Conservation (phyloP, 2,797 vertebrate genomes). For the Sebastes alutus region DNA sequence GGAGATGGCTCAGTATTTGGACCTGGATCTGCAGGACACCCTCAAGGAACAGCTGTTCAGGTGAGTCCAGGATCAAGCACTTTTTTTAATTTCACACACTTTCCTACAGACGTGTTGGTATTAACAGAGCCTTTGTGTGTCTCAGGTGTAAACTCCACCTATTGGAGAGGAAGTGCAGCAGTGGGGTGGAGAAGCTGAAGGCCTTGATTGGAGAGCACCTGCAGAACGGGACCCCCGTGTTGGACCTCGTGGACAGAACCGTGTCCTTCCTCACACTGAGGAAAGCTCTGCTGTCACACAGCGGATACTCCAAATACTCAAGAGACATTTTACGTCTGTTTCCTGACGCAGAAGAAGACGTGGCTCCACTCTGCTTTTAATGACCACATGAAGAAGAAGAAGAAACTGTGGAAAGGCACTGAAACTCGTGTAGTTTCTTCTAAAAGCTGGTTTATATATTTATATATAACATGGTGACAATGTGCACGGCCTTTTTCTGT, state of each 20-base stretch:
- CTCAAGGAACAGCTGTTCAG: too few relatives aligned
- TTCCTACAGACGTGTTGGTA: too few relatives aligned
- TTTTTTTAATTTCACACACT: too few relatives aligned
- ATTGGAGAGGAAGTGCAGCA: slow-evolving; percentile 80
- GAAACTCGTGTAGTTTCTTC: too few relatives aligned
- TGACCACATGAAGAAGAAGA: neutral
- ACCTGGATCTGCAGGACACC: too few relatives aligned
- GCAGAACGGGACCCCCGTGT: slow-evolving; percentile 69
- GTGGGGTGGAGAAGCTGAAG: slow-evolving; percentile 78
- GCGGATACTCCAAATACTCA: slow-evolving; percentile 78
- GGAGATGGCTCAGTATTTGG: too few relatives aligned
- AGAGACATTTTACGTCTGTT: slow-evolving; percentile 78
- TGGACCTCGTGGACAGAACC: slow-evolving; percentile 79
- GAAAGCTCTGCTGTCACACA: slow-evolving; percentile 74
- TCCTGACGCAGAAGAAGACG: slow-evolving; percentile 73
- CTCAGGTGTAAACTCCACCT: slow-evolving; percentile 79
- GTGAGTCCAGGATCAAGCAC: too few relatives aligned
- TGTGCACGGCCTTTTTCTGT: too few relatives aligned
- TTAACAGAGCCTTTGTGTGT: neutral
- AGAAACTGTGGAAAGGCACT: neutral
- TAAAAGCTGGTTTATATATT: too few relatives aligned
- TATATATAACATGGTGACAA: too few relatives aligned
- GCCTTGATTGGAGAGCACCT: slow-evolving; percentile 75
- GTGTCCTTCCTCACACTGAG: slow-evolving; percentile 74
- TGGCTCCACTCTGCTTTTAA: slow-evolving; percentile 72